phyloP scores from a whole-genome alignment of 2,113 vertebrate species.

The Felis catus region F.catus_Fca126_mat1.0 CM031415.1:61028001-61028500 shows the following conservation, averaged over 20 bases:
- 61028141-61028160: background rate
- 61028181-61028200: background rate
- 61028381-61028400: background rate
- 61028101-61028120: background rate
- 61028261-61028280: background rate
- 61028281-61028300: background rate
- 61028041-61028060: background rate
- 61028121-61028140: background rate
- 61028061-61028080: background rate
- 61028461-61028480: background rate
- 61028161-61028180: background rate
- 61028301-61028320: background rate
- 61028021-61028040: background rate
- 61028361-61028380: background rate
- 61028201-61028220: background rate
- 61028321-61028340: background rate
- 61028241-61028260: background rate
- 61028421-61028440: background rate
- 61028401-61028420: background rate
- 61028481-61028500: background rate
- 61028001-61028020: background rate
- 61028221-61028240: background rate
- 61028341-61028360: background rate
- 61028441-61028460: background rate
- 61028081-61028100: background rate